Evolutionary conservation across 2,797 vertebrate genomes (phyloP), one percentile per base, ranked within the genome.

Genomic region (Microctenopoma stevenorrisi): DNA sequence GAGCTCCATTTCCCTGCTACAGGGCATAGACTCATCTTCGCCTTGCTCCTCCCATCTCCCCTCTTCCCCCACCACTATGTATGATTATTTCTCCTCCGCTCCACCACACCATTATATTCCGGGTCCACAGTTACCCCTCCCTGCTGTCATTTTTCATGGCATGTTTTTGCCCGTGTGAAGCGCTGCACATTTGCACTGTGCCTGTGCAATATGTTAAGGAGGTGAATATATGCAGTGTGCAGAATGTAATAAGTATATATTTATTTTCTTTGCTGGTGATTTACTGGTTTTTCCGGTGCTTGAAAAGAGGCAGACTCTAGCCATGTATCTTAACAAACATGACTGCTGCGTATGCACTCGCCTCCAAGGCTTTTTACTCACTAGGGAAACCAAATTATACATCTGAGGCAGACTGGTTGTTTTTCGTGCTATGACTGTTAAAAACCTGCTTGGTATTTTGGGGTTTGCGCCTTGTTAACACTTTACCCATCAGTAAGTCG

Each of bases 111-210:
- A 90, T 89, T 88, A 90, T 91, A 91, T 90, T 90, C 90, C 82
- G 85, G 83, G 87, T 92, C 92, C 53, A 89, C 91, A 90, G 88
- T 89, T 89, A 88, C 86, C 86, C 86, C 87, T 86, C 87, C 86
- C 87, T 83, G 80, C 85, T 91, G 91, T 92, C 92, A 94, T 94
- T 94, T 93, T 93, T 94, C 93, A 93, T 87, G 79, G 77, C 85
- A 80, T 89, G 82, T 92, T 90, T 91, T 90, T 88, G 73, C 84
- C 84, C 49, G 72, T 84, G 80, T 91, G 90, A 85, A 86, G 89
- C 61, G 42, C 79, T 86, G 87, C 91, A 87, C 87, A 90, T 91
- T 92, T 88, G 75, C 82, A 72, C 85, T 72, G 74, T 85, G 90
- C 64, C 86, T 79, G 80, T 85, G 87, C 90, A 91, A 89, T 91